Evolutionary conservation across 1,140 invertebrate species (phyloP).

Genomic region (Hypsibius dujardini): DNA sequence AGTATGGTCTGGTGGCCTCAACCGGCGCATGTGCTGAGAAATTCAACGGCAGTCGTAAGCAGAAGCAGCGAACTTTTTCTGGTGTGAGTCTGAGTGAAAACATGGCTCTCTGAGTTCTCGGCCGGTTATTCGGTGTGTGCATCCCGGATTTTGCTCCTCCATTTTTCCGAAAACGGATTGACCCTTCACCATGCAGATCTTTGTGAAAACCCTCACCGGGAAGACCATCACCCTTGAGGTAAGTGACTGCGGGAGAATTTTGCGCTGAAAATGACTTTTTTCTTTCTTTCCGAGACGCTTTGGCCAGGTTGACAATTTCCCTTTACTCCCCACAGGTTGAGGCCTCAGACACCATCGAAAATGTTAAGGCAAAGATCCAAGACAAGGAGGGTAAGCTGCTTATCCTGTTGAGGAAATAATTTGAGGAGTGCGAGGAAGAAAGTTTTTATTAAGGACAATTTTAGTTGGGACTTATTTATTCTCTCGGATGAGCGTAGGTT

Average conservation of each 20-base stretch:
- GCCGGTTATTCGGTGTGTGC: background rate
- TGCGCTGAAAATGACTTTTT: too few relatives aligned
- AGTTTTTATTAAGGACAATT: too few relatives aligned
- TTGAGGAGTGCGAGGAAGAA: too few relatives aligned
- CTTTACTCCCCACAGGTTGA: constrained; percentile 27
- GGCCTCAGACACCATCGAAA: constrained; percentile 59
- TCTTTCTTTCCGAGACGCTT: too few relatives aligned
- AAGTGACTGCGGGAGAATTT: background rate
- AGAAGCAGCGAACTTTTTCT: too few relatives aligned
- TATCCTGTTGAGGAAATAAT: background rate
- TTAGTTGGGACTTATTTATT: too few relatives aligned
- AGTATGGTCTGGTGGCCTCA: too few relatives aligned
- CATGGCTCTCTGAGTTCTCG: too few relatives aligned
- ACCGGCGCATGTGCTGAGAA: background rate
- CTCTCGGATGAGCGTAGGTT: too few relatives aligned
- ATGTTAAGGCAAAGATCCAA: constrained; percentile 65
- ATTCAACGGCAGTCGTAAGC: background rate
- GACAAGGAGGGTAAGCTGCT: constrained; percentile 41
- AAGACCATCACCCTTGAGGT: constrained; percentile 88
- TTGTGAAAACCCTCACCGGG: constrained; percentile 79
- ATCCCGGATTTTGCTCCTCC: background rate
- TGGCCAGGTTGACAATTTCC: background rate
- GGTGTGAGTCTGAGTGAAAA: background rate
- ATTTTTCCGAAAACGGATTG: background rate
- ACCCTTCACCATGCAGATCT: constrained; percentile 58